Conservation (phyloP, 2,888 invertebrate species). For the Hypsopygia costalis region DNA sequence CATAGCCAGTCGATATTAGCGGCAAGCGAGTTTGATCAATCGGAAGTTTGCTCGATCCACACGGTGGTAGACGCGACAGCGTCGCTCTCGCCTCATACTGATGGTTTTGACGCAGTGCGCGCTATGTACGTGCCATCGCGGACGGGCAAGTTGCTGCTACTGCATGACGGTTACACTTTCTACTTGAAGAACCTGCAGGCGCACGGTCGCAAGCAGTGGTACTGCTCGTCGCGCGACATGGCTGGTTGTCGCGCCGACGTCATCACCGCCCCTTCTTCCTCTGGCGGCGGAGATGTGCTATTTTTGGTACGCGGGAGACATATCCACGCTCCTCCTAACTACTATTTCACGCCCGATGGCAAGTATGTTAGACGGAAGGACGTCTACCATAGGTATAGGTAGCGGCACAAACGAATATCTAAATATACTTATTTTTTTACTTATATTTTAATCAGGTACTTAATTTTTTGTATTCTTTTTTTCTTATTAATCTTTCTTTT, state of each 20-base stretch:
- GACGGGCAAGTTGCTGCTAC: conserved; percentile 69
- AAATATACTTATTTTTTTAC: background rate
- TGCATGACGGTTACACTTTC: conserved; percentile 72
- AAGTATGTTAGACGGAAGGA: conserved; percentile 73
- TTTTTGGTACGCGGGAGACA: conserved; percentile 69
- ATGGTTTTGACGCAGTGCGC: conserved; percentile 57
- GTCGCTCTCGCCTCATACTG: conserved; percentile 10
- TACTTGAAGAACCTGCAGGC: conserved; percentile 74
- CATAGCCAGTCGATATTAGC: background rate
- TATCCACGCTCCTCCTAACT: conserved; percentile 69
- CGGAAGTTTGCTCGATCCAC: conserved; percentile 20
- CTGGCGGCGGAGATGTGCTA: conserved; percentile 59
- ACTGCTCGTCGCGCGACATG: conserved; percentile 73
- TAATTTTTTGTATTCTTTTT: conserved; percentile 7
- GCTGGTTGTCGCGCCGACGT: conserved; percentile 73
- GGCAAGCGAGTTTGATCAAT: conserved; percentile 12
- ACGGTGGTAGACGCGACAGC: background rate
- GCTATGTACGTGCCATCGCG: conserved; percentile 75
- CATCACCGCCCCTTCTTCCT: conserved; percentile 61
- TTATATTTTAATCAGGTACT: conserved; percentile 10
- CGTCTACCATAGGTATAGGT: conserved; percentile 69
- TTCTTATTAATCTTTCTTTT: conserved; percentile 16
- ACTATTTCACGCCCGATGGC: conserved; percentile 71
- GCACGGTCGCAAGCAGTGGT: conserved; percentile 74
- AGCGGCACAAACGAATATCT: conserved; percentile 35